phyloP scores from a whole-genome alignment of 2,888 invertebrate genomes.

The Sarcophaga caerulescens region DNA sequence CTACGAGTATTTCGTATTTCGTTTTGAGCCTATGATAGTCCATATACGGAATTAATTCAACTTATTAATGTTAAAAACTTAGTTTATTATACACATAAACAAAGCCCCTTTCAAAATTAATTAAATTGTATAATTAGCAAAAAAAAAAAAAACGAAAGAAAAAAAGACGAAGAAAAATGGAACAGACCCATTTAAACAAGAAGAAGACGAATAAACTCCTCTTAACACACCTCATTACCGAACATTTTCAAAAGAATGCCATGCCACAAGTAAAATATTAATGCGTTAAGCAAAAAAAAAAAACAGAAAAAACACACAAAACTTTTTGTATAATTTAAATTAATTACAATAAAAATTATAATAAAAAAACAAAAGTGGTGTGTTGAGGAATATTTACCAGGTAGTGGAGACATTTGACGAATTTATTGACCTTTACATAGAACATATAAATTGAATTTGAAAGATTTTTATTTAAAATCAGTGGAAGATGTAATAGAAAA shows the following conservation, averaged over 20 bases:
- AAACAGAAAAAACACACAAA: neutral
- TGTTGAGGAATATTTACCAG: too few relatives aligned
- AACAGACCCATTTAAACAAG: too few relatives aligned
- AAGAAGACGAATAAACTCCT: neutral
- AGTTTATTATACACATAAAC: neutral
- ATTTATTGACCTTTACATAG: too few relatives aligned
- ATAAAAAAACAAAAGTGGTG: neutral
- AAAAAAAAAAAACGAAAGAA: neutral
- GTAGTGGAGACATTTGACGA: too few relatives aligned
- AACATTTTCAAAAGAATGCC: neutral
- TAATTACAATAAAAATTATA: conserved; percentile 30
- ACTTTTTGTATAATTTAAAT: conserved; percentile 20
- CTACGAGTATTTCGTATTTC: too few relatives aligned
- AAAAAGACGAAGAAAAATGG: neutral
- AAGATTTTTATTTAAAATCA: too few relatives aligned
- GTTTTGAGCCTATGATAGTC: neutral
- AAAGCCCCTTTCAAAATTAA: neutral
- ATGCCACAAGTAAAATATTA: neutral
- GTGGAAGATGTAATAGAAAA: too few relatives aligned
- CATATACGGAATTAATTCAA: neutral
- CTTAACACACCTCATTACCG: conserved; percentile 28
- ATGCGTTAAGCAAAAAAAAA: neutral
- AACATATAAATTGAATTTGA: too few relatives aligned
- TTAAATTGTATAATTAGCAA: conserved; percentile 38
- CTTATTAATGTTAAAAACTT: neutral